Evolutionary conservation across 2,888 invertebrate species (phyloP), one percentile per base, ranked within the genome.

Genomic region (Heliconius ethilla): DNA sequence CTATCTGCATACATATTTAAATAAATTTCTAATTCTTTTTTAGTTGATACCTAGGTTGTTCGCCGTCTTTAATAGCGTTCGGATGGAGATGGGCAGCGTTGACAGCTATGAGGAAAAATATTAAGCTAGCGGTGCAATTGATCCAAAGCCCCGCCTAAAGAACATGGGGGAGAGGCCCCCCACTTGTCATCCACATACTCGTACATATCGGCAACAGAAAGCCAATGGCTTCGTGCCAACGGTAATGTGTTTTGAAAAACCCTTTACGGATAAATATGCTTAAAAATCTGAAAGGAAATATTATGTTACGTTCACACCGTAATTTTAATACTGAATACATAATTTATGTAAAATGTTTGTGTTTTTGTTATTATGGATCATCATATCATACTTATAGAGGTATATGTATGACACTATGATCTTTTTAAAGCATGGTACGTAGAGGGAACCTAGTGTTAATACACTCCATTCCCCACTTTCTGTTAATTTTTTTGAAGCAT

Each of bases 71-170:
- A 84, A 96, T 96, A 63, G 97, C 96, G 77, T 96, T 95, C 0
- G 97, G 97, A 87, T 97, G 97, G 86, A 97, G 97, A 91, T 97
- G 97, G 1, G 96, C 97, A 1, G 97, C 97, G 86, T 96, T 97
- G 1, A 97, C 85, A 3, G 96, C 97, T 78, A 97, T 95, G 2
- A 95, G 83, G 22, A 90, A 92, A 85, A 97, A 97, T 1, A 95
- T 83, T 67, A 96, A 94, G 82, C 97, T 96, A 2, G 93, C 93
- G 0, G 95, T 86, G 33, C 95, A 84, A 37, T 95, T 87, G 25
- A 96, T 94, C 82, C 94, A 87, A 0, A 96, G 81, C 96, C 96
- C 97, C 82, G 91, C 89, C 27, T 89, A 83, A 0, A 96, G 15
- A 0, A 92, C 92, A 65, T 88, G 83, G 9, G 84, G 77, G 0